Evolutionary conservation across 2,888 invertebrate genomes (phyloP).

Genomic region (Acronicta aceris): DNA sequence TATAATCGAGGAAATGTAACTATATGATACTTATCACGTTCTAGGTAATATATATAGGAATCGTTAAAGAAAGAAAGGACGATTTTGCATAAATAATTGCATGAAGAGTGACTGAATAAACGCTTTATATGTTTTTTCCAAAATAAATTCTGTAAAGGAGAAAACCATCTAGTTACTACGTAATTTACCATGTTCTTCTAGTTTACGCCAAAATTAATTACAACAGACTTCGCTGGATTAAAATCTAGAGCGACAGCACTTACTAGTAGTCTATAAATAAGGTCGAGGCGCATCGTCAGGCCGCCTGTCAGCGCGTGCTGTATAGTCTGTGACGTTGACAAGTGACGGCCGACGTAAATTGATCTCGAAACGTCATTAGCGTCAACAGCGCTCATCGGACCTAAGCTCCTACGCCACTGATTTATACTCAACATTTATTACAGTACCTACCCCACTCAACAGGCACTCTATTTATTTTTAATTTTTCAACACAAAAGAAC

Average conservation of each 20-base stretch:
- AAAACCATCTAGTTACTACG: too few species aligned
- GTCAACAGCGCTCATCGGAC: conserved; percentile 33
- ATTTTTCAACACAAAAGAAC: conserved; percentile 37
- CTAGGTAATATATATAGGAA: too few species aligned
- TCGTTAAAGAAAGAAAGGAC: too few species aligned
- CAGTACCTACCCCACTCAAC: conserved; percentile 5
- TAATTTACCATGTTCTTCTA: conserved; percentile 15
- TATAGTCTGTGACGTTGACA: conserved; percentile 42
- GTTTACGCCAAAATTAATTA: conserved; percentile 47
- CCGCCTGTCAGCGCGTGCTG: conserved; percentile 32
- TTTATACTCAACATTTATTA: conserved; percentile 44
- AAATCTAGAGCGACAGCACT: conserved; percentile 32
- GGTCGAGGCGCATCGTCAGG: conserved; percentile 17
- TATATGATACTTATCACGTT: conserved; percentile 1
- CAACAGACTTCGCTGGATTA: conserved; percentile 20
- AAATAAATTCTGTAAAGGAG: too few species aligned
- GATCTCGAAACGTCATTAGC: conserved; percentile 57
- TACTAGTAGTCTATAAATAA: conserved; percentile 26
- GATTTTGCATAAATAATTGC: too few species aligned
- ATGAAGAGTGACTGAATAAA: too few species aligned
- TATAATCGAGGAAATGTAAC: neutral
- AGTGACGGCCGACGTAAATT: conserved; percentile 50
- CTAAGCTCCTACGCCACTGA: conserved; percentile 35
- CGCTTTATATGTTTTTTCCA: too few species aligned
- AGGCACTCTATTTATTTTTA: conserved; percentile 37